Percentiles rank a stretch among this genome's conserved stretches.
Conservation (phyloP, 92 coral and sea anemone genomes). For the Actinostola sp. region DNA sequence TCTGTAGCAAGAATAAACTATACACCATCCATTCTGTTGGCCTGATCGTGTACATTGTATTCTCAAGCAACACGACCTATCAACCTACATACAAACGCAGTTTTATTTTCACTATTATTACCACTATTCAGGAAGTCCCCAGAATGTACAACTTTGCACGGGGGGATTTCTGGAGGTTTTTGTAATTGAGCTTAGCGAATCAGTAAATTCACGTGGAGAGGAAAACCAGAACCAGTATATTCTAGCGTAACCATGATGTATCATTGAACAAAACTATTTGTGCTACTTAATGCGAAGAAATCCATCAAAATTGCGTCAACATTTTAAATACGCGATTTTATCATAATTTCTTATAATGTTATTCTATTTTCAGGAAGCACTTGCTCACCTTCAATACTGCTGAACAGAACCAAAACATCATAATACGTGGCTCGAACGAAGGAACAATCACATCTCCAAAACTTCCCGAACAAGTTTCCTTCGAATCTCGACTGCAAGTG, state of each 20-base stretch:
- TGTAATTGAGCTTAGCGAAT: constrained; percentile 37
- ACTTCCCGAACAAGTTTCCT: constrained; percentile 42
- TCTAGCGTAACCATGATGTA: constrained; percentile 42
- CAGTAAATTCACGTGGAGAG: constrained; percentile 46
- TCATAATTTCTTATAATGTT: too few relatives aligned
- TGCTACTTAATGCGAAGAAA: too few relatives aligned
- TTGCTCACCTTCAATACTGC: constrained; percentile 29
- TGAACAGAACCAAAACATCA: constrained; percentile 21
- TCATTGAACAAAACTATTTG: too few relatives aligned
- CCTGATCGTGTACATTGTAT: background rate
- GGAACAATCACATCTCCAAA: constrained; percentile 47
- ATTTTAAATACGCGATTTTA: too few relatives aligned
- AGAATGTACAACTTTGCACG: constrained; percentile 54
- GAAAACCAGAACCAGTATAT: constrained; percentile 41
- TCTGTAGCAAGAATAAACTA: background rate
- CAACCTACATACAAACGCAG: too few relatives aligned
- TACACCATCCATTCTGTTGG: background rate
- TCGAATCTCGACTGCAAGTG: constrained; percentile 47
- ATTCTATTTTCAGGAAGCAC: constrained; percentile 2
- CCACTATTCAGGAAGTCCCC: constrained; percentile 39
- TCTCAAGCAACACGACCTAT: background rate
- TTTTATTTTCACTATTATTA: too few relatives aligned
- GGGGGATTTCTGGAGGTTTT: constrained; percentile 63
- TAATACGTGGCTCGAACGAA: constrained; percentile 17
- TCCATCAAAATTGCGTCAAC: too few relatives aligned